A percentile compares a stretch with the other conserved stretches of the same genome.
phyloP scores from a whole-genome alignment of 2,797 vertebrate genomes.

The Xyrichtys novacula region DNA sequence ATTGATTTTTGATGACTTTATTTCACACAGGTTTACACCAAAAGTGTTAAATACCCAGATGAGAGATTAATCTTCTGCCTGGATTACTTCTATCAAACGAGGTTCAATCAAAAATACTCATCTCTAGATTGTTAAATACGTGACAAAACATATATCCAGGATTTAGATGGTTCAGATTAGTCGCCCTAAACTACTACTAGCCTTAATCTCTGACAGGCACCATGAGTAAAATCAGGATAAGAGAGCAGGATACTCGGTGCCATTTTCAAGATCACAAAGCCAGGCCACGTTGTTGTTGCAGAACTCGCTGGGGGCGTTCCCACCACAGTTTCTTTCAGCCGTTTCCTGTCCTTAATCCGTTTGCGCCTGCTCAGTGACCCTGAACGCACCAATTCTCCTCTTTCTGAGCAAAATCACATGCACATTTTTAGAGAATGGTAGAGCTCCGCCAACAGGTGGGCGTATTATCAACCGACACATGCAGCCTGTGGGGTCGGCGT shows the following conservation, averaged over 20 bases:
- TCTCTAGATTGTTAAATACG: constrained; percentile 11
- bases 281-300: constrained; percentile 74
- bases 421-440: not conserved
- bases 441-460: not conserved
- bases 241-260: constrained; percentile 59
- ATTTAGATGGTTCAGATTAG: constrained; percentile 50
- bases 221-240: constrained; percentile 41
- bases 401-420: constrained; percentile 21
- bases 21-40: no score
- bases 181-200: constrained; percentile 31
- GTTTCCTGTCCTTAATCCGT: constrained; percentile 78
- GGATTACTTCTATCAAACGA: not conserved
- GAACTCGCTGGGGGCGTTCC: constrained; percentile 71
- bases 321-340: constrained; percentile 42
- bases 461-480: no score
- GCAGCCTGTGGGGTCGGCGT: no score
- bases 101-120: not conserved
- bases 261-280: constrained; percentile 77
- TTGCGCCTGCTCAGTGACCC: constrained; percentile 74
- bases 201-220: constrained; percentile 55
- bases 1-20: no score
- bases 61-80: not conserved
- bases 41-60: not conserved
- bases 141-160: constrained; percentile 23
- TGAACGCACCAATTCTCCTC: constrained; percentile 39